Evolutionary conservation across 1,140 invertebrate species (phyloP).

Genomic region (Tachypleus tridentatus): DNA sequence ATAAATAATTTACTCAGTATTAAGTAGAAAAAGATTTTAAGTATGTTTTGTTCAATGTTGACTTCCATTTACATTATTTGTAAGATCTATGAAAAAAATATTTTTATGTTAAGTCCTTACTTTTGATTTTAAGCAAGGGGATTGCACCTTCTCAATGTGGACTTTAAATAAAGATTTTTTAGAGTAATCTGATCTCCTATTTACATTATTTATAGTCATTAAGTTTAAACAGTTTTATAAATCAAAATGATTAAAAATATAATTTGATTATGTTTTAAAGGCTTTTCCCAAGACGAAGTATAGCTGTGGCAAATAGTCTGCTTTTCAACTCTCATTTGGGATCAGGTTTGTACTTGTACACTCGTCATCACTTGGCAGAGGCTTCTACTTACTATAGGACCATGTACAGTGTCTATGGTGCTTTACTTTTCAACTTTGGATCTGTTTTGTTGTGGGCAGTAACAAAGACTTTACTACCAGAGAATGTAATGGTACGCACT

Average conservation of each 20-base stretch:
- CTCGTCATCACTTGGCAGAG: conserved; percentile 42
- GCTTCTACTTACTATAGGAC: conserved; percentile 35
- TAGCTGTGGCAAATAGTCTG: conserved; percentile 45
- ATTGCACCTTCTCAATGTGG: neutral
- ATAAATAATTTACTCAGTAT: too few relatives aligned
- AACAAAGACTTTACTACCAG: conserved; percentile 48
- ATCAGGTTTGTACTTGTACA: conserved; percentile 48
- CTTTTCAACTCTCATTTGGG: conserved; percentile 44
- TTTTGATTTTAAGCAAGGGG: too few relatives aligned
- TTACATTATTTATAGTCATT: conserved; percentile 1
- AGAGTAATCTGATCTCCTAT: neutral
- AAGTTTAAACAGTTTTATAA: neutral
- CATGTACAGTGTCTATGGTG: conserved; percentile 46
- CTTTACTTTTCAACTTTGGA: conserved; percentile 53
- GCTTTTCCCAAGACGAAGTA: conserved; percentile 35
- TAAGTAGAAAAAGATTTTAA: too few relatives aligned
- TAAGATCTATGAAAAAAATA: too few relatives aligned
- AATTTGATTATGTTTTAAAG: conserved; percentile 7
- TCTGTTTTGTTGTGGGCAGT: conserved; percentile 58
- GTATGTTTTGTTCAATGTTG: too few relatives aligned
- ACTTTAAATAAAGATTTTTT: neutral
- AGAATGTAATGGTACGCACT: conserved; percentile 46
- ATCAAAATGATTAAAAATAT: neutral
- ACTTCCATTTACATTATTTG: too few relatives aligned
- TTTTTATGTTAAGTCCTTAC: too few relatives aligned